These are phyloP conservation scores for Strix uralensis DNA, from an alignment of 2,113 vertebrate genomes.

Conservation along the genomic window DNA sequence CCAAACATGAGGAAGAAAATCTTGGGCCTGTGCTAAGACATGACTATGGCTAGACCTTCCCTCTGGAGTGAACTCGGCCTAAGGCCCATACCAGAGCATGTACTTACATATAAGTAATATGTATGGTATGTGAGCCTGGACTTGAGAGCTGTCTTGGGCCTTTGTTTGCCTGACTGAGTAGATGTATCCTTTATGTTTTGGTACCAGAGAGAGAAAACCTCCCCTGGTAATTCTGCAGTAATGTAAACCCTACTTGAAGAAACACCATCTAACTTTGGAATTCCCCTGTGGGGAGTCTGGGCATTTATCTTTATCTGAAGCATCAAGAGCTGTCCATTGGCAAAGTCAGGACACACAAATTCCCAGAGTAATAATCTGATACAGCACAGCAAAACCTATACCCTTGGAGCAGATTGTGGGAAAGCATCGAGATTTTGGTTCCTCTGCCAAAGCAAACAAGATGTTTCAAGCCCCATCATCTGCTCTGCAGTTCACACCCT, in stretches of 20 bases:
- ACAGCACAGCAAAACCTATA: constrained; percentile 42
- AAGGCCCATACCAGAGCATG: constrained; percentile 48
- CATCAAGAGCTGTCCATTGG: constrained; percentile 29
- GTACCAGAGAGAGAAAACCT: not conserved
- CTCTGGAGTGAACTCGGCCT: constrained; percentile 21
- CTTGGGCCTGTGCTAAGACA: not conserved
- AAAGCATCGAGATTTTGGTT: constrained; percentile 43
- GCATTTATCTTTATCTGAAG: constrained; percentile 37
- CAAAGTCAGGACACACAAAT: constrained; percentile 28
- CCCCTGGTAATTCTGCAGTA: constrained; percentile 14
- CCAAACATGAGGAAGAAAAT: not conserved
- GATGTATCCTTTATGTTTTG: not conserved
- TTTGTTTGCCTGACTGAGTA: not conserved
- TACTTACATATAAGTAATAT: constrained; percentile 38
- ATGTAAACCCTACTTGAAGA: constrained; percentile 16
- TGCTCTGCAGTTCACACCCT: constrained; percentile 65
- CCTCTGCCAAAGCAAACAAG: constrained; percentile 63
- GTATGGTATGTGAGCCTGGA: constrained; percentile 44
- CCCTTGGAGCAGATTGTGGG: constrained; percentile 60
- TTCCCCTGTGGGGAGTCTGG: constrained; percentile 37
- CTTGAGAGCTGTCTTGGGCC: not conserved
- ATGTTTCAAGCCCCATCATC: constrained; percentile 57
- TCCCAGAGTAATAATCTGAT: constrained; percentile 32
- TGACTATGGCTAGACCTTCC: not conserved
- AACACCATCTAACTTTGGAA: constrained; percentile 27